phyloP scores from a whole-genome alignment of 2,888 invertebrate genomes.

The Odontocolon sp. region DNA sequence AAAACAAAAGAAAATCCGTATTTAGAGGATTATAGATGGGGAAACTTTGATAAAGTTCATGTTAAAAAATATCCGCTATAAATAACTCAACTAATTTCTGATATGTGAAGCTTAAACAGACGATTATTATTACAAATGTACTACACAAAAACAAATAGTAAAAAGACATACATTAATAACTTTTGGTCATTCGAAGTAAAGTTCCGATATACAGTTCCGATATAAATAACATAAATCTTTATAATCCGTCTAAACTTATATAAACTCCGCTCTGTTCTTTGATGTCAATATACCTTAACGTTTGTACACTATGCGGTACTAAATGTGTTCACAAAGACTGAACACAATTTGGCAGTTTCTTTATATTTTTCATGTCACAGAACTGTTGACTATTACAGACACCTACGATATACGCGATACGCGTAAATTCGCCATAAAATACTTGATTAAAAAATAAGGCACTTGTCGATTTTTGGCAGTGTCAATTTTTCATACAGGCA shows the following conservation, averaged over 20 bases:
- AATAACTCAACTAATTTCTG: slow-evolving; percentile 1
- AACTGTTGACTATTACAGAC: slow-evolving; percentile 40
- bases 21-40: slow-evolving; percentile 54
- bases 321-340: slow-evolving; percentile 50
- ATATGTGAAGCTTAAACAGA: slow-evolving; percentile 31
- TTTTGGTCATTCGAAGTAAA: slow-evolving; percentile 55
- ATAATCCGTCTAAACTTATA: slow-evolving; percentile 55
- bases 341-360: slow-evolving; percentile 61
- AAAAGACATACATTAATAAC: slow-evolving; percentile 38
- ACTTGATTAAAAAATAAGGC: slow-evolving; percentile 48
- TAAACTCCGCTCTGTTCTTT: slow-evolving; percentile 38
- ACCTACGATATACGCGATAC: slow-evolving; percentile 40
- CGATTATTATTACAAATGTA: slow-evolving; percentile 52
- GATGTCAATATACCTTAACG: slow-evolving; percentile 47
- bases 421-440: slow-evolving; percentile 43
- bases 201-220: slow-evolving; percentile 41
- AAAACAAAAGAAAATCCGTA: too few species aligned
- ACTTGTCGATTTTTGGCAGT: slow-evolving; percentile 54
- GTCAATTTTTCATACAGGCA: slow-evolving; percentile 30
- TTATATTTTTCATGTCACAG: slow-evolving; percentile 27
- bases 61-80: background rate
- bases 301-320: slow-evolving; percentile 27
- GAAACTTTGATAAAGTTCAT: slow-evolving; percentile 27
- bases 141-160: slow-evolving; percentile 49
- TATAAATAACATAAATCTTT: slow-evolving; percentile 59